Evolutionary conservation across 2,113 vertebrate species (phyloP).

Genomic region (Chaetodon trifascialis): DNA sequence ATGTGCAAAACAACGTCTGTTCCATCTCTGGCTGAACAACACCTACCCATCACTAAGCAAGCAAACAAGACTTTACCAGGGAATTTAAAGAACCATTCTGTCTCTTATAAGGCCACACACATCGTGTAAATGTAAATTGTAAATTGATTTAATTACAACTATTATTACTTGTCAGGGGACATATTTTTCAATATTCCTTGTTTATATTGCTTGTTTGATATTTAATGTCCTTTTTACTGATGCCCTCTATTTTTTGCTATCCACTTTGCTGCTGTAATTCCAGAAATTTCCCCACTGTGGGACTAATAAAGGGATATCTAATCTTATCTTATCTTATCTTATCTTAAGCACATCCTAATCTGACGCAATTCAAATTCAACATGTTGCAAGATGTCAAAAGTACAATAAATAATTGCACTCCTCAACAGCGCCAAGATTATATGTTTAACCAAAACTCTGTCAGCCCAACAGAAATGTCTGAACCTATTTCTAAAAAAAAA

Average conservation of each 20-base stretch:
- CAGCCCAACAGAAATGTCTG: neutral
- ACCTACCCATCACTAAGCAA: neutral
- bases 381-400: neutral
- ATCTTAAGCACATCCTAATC: too few species aligned
- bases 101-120: neutral
- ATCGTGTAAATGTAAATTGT: neutral
- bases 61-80: neutral
- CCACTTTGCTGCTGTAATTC: too few species aligned
- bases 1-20: slow-evolving; percentile 75
- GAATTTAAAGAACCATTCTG: neutral
- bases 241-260: too few species aligned
- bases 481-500: neutral
- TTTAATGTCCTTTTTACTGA: too few species aligned
- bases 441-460: neutral
- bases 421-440: neutral
- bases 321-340: too few species aligned
- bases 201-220: too few species aligned
- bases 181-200: too few species aligned
- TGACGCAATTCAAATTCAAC: neutral
- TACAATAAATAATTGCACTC: neutral
- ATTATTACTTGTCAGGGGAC: neutral
- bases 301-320: too few species aligned
- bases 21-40: slow-evolving; percentile 39
- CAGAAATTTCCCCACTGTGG: too few species aligned
- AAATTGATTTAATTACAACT: neutral